phyloP scores from a whole-genome alignment of 2,113 vertebrate species.

The Tringa solitaria region DNA sequence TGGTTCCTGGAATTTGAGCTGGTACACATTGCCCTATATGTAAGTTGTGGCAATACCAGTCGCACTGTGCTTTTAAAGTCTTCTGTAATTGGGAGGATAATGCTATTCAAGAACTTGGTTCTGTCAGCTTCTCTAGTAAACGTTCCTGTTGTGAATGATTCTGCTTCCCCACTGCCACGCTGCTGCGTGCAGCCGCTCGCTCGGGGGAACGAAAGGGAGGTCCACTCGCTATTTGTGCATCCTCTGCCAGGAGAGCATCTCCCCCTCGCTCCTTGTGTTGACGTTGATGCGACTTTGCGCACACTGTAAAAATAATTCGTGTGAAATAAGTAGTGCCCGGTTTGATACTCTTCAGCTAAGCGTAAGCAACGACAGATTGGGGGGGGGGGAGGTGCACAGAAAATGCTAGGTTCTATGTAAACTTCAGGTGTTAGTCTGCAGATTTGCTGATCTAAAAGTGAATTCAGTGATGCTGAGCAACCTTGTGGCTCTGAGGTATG shows the following conservation, averaged over 20 bases:
- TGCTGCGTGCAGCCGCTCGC: fast-evolving
- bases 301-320: fast-evolving
- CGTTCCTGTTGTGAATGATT: background rate
- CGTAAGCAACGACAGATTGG: background rate
- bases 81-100: background rate
- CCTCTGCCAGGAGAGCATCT: background rate
- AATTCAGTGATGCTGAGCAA: background rate
- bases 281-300: fast-evolving
- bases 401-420: background rate
- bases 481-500: background rate
- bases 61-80: background rate
- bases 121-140: background rate
- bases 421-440: background rate
- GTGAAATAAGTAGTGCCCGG: background rate
- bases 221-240: fast-evolving
- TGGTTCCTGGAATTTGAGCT: background rate
- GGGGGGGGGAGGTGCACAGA: background rate
- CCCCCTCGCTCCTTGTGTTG: background rate
- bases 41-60: background rate
- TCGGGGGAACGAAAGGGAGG: background rate
- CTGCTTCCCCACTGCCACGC: fast-evolving
- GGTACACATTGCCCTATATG: background rate
- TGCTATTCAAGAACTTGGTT: background rate
- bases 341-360: background rate
- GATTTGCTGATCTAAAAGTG: background rate